Evolutionary conservation across 2,113 vertebrate genomes (phyloP).

Genomic region (Notothenia rossii): DNA sequence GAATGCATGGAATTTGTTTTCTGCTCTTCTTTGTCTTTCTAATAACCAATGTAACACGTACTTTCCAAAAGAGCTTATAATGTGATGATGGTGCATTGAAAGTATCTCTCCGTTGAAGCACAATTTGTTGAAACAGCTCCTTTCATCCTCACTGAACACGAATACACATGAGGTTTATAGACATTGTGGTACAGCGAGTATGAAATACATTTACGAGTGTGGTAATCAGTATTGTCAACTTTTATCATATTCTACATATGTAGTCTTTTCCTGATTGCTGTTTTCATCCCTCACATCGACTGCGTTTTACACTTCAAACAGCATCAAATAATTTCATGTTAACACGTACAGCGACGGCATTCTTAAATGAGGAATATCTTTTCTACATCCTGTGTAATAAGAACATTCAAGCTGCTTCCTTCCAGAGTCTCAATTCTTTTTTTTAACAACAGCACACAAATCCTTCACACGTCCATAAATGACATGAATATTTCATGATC

Average conservation of each 20-base stretch:
- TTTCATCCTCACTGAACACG: slow-evolving; percentile 30
- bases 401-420: slow-evolving; percentile 34
- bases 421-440: slow-evolving; percentile 2
- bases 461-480: slow-evolving; percentile 31
- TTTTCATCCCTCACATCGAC: slow-evolving; percentile 14
- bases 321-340: slow-evolving; percentile 31
- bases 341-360: slow-evolving; percentile 25
- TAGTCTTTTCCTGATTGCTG: slow-evolving; percentile 4
- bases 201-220: slow-evolving; percentile 56
- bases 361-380: slow-evolving; percentile 39
- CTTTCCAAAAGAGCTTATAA: slow-evolving; percentile 9
- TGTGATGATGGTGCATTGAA: slow-evolving; percentile 14
- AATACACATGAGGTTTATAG: slow-evolving; percentile 34
- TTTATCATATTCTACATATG: slow-evolving; percentile 12
- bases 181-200: slow-evolving; percentile 2
- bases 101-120: slow-evolving; percentile 14
- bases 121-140: slow-evolving; percentile 13
- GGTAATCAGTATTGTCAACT: slow-evolving; percentile 40
- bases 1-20: neutral
- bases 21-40: slow-evolving; percentile 12
- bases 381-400: slow-evolving; percentile 12
- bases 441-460: slow-evolving; percentile 20
- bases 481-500: slow-evolving; percentile 70
- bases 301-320: slow-evolving; percentile 47
- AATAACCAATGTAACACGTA: neutral